Conservation (phyloP, 2,797 vertebrate species). For the Ciconia nigra region DNA sequence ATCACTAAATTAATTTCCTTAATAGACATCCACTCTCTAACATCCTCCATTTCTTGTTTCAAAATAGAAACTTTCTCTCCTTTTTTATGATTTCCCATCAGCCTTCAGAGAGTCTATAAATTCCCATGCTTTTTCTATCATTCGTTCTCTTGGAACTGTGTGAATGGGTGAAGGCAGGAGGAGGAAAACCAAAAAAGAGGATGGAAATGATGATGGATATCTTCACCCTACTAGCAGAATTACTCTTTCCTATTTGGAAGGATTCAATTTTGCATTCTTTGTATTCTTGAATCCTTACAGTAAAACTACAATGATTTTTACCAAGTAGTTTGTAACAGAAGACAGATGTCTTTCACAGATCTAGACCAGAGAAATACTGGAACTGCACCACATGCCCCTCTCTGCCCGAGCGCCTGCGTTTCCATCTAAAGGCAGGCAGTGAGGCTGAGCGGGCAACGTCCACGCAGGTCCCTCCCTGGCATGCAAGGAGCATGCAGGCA, state of each 20-base stretch:
- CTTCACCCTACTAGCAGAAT: background rate
- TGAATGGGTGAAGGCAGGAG: background rate
- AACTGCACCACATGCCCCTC: background rate
- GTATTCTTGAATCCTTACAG: background rate
- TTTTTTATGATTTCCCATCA: background rate
- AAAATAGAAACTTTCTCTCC: background rate
- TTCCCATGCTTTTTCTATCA: background rate
- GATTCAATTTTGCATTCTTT: background rate
- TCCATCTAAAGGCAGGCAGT: background rate
- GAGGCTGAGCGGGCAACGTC: background rate
- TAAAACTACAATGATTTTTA: background rate
- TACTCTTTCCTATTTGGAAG: background rate
- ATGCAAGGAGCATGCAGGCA: background rate
- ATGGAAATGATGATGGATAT: background rate
- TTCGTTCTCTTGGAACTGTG: background rate
- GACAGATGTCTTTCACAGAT: background rate
- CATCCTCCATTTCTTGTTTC: background rate
- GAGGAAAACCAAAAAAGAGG: background rate
- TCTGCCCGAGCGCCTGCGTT: accelerated
- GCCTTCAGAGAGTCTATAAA: background rate
- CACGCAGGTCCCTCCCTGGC: background rate
- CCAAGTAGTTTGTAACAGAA: background rate
- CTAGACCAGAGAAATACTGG: background rate
- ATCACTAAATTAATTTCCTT: slow-evolving; percentile 2
- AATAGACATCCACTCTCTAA: background rate